Conservation (phyloP, 1,140 invertebrate species). For the Ditylenchus dipsaci region DNA sequence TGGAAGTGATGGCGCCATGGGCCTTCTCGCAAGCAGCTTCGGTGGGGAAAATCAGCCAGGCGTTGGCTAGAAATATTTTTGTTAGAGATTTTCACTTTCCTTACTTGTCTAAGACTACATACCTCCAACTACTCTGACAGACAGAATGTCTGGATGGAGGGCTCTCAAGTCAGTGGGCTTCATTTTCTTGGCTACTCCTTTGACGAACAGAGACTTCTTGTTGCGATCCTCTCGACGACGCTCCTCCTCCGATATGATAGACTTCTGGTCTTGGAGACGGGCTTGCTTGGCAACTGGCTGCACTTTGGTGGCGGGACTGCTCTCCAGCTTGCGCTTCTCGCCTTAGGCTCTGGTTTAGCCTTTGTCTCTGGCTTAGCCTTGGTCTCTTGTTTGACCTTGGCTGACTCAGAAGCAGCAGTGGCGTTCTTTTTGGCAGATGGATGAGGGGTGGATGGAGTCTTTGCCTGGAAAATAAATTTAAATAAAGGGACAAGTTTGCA, state of each 20-base stretch:
- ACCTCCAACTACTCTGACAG: constrained; percentile 1
- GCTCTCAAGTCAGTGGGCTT: constrained; percentile 12
- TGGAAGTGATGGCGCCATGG: constrained; percentile 2
- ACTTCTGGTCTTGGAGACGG: constrained; percentile 4
- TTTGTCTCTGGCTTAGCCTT: constrained; percentile 7
- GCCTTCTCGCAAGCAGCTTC: constrained; percentile 16
- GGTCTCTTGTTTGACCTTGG: constrained; percentile 4
- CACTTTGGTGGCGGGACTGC: neutral
- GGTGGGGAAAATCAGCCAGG: constrained; percentile 15
- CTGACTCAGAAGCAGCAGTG: neutral
- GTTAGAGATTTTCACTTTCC: no score
- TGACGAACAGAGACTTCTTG: constrained; percentile 15
- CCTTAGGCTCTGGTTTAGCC: neutral
- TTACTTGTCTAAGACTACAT: no score
- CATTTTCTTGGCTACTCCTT: constrained; percentile 10
- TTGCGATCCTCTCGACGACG: constrained; percentile 16
- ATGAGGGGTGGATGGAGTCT: constrained; percentile 16
- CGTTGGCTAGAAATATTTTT: neutral
- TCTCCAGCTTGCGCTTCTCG: neutral
- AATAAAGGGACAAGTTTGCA: no score
- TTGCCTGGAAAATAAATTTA: constrained; percentile 3
- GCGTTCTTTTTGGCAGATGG: constrained; percentile 11
- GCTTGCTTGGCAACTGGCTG: constrained; percentile 10
- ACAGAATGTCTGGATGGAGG: constrained; percentile 12
- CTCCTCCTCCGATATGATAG: constrained; percentile 6